Conservation (phyloP, 1,140 invertebrate species). For the Riptortus pedestris region DNA sequence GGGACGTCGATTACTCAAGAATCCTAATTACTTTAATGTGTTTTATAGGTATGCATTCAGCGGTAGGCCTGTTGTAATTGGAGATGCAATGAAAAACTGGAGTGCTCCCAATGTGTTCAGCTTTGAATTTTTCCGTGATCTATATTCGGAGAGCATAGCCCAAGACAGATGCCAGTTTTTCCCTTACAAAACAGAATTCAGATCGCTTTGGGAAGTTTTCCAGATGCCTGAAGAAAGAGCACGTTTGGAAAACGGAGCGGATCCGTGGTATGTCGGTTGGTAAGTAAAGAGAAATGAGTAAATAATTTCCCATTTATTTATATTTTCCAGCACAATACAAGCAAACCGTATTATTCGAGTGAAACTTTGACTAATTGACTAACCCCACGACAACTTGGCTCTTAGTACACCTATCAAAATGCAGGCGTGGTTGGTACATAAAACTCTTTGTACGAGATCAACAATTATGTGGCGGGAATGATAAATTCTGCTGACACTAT, state of each 20-base stretch:
- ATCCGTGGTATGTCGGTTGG: slow-evolving; percentile 85
- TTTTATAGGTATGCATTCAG: slow-evolving; percentile 62
- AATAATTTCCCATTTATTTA: too few species aligned
- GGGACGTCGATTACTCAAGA: too few species aligned
- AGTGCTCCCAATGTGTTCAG: slow-evolving; percentile 55
- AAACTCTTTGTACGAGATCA: too few species aligned
- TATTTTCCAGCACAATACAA: too few species aligned
- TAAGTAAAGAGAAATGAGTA: slow-evolving; percentile 40
- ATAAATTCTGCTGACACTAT: too few species aligned
- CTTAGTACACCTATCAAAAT: too few species aligned
- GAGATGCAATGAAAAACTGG: slow-evolving; percentile 69
- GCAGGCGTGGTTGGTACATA: too few species aligned
- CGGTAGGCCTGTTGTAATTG: slow-evolving; percentile 70
- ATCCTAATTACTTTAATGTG: too few species aligned
- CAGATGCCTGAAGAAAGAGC: slow-evolving; percentile 60
- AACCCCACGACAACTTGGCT: too few species aligned
- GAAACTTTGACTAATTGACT: too few species aligned
- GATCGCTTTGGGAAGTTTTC: slow-evolving; percentile 62
- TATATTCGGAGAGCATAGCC: slow-evolving; percentile 50
- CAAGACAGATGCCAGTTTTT: slow-evolving; percentile 73
- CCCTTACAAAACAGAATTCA: slow-evolving; percentile 79
- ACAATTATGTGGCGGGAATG: too few species aligned
- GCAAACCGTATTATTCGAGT: too few species aligned
- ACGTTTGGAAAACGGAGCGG: slow-evolving; percentile 47
- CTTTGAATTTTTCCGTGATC: slow-evolving; percentile 67